Conservation (phyloP, 2,888 invertebrate genomes). For the Sphaerophoria taeniata region DNA sequence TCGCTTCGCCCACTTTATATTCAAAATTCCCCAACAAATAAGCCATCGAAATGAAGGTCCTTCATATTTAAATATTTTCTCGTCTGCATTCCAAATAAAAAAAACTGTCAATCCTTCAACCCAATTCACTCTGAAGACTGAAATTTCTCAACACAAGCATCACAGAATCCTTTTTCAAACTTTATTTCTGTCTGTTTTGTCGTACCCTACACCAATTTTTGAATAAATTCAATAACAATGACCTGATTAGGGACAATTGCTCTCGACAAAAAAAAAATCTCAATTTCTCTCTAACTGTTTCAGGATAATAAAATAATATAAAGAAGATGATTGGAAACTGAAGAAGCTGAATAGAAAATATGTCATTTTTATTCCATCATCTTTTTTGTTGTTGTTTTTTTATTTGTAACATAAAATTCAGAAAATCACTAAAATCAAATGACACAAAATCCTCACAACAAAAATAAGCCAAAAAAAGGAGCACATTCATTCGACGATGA, state of each 20-base stretch:
- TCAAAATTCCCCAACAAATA: too few relatives aligned
- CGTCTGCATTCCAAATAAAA: slow-evolving; percentile 35
- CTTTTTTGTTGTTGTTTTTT: slow-evolving; percentile 16
- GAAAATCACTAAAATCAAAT: slow-evolving; percentile 50
- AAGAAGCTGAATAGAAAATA: slow-evolving; percentile 35
- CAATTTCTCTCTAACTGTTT: slow-evolving; percentile 27
- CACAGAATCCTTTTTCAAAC: slow-evolving; percentile 41
- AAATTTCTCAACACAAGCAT: slow-evolving; percentile 31
- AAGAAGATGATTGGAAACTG: neutral
- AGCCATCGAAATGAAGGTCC: slow-evolving; percentile 12
- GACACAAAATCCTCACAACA: slow-evolving; percentile 38
- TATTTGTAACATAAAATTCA: slow-evolving; percentile 41
- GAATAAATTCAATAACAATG: slow-evolving; percentile 73
- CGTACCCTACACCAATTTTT: slow-evolving; percentile 48
- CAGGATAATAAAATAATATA: neutral
- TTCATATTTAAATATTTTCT: slow-evolving; percentile 18
- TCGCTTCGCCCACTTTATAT: neutral
- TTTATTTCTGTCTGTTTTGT: neutral
- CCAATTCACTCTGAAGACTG: slow-evolving; percentile 30
- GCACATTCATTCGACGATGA: slow-evolving; percentile 4
- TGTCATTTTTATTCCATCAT: slow-evolving; percentile 50
- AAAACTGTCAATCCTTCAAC: slow-evolving; percentile 36
- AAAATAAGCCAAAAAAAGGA: slow-evolving; percentile 35
- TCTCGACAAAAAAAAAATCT: slow-evolving; percentile 41
- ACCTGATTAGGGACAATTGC: slow-evolving; percentile 73